Percentiles rank a stretch among this genome's conserved stretches.
Conservation (phyloP, 2,113 vertebrate species). For the Chroicocephalus ridibundus region DNA sequence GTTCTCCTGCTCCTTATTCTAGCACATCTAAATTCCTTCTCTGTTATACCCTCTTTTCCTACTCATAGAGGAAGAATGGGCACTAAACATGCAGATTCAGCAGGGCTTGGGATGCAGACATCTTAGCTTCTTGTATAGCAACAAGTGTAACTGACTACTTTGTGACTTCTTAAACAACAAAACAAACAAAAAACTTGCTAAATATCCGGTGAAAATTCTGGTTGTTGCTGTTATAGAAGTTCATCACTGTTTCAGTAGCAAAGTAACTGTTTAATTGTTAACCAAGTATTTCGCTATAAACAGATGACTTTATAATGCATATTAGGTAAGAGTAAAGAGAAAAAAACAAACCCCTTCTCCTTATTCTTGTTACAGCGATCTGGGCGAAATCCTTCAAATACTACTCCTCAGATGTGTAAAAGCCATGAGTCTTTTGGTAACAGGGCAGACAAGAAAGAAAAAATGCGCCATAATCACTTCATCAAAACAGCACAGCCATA, state of each 20-base stretch:
- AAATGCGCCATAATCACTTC: slow-evolving; percentile 97
- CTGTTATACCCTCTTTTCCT: not conserved
- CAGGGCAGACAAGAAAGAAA: slow-evolving; percentile 96
- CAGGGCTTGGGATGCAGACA: not conserved
- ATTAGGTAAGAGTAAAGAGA: not conserved
- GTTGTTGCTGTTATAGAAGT: not conserved
- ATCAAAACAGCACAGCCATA: slow-evolving; percentile 99
- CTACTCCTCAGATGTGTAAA: slow-evolving; percentile 88
- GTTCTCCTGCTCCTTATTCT: not conserved
- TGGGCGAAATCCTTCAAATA: slow-evolving; percentile 84
- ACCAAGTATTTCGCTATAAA: not conserved
- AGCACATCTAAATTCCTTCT: not conserved
- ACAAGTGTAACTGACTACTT: not conserved
- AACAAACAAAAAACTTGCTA: not conserved
- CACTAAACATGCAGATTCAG: not conserved
- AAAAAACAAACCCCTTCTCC: not conserved
- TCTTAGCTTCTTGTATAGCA: not conserved
- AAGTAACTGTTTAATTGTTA: not conserved
- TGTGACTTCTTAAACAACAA: not conserved
- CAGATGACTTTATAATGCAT: not conserved
- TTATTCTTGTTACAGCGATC: slow-evolving; percentile 79
- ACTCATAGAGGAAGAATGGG: not conserved
- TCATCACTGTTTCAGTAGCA: not conserved
- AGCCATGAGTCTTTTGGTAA: slow-evolving; percentile 92
- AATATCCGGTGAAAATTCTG: not conserved